Base-by-base conservation (phyloP, 2,797 vertebrate species). In the Mergus octosetaceus region DNA sequence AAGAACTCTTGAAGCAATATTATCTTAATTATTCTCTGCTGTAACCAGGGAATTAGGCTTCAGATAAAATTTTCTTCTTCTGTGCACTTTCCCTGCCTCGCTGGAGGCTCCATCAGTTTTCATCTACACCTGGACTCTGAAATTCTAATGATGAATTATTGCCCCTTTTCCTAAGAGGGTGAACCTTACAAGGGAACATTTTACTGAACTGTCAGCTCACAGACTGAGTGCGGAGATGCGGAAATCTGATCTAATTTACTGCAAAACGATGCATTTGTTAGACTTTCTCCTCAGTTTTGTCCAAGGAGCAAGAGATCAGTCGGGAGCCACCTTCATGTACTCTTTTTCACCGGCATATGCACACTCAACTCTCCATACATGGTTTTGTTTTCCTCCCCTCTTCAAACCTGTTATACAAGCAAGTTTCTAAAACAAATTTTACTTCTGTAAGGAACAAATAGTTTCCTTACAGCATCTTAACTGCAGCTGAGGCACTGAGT, bases 121-220 rank as follows among this genome's bases (percentile, higher is more conserved):
- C 98, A 99, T 99, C 99, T 99, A 98, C 98, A 99, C 98, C 99
- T 99, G 98, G 98, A 99, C 98, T 99, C 98, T 99, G 99, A 99
- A 98, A 98, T 98, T 98, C 99, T 99, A 99, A 99, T 98, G 98
- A 99, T 99, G 98, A 99, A 99, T 99, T 99, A 99, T 98, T 98
- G 98, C 98, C 98, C 97, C 98, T 98, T 98, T 98, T 97, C 98
- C 98, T 97, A 98, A 98, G 98, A 98, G 98, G 98, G 98, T 94
- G 94, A 98, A 98, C 98, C 98, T 98, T 98, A 98, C 98, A 98
- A 97, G 98, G 98, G 98, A 98, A 98, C 98, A 97, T 98, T 98
- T 98, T 97, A 98, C 97, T 97, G 97, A 98, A 98, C 98, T 98
- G 98, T 98, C 98, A 98, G 98, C 97, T 97, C 96, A 95, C 98